Base-by-base conservation (phyloP, 2,888 invertebrate species). In the Agonopterix arenella region DNA sequence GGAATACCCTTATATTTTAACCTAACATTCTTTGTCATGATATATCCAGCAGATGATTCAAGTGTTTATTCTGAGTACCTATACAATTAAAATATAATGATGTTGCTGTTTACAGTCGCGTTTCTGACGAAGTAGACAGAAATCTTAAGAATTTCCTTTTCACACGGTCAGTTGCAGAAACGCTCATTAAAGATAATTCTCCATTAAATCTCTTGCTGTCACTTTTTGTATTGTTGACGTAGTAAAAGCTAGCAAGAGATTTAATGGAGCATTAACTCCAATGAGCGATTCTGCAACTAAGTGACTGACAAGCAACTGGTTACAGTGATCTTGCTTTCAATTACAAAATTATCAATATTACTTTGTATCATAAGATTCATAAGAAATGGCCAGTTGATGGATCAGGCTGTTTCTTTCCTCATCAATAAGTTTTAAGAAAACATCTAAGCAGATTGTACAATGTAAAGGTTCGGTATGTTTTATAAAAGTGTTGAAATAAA, bases 71-170 rank as follows among this genome's bases (percentile, higher is more conserved):
- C 53, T 51, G 64, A 67, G 54, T 59, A 54, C 11, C 13, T 13
- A 13, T 13, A 13, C 2, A 13, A 13, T 48, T 52, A 52, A 46
- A 46, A 58, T 44, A 48, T n/a, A n/a, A n/a, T n/a, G n/a, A n/a
- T n/a, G n/a, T 59, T 64, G 3, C 65, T 57, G 8, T 57, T 46
- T 76, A 76, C 48, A 66, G 59, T 38, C 59, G 62, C 48, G 52
- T 74, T n/a, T 60, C 60, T 8, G 55, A 61, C 47, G 71, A 76
- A 48, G 51, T 68, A 7, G 82, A 84, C 57, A 61, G 62, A 9
- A 75, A 52, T 84, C 85, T 7, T 55, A 84, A 46, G 88, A 88
- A 2, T 88, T 84, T 66, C 88, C 88, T n/a, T 86, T 88, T 44
- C 78, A 88, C 51, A 78, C n/a, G n/a, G n/a, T n/a, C n/a, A n/a